Percentiles rank a stretch among this genome's conserved stretches.
Evolutionary conservation across 1,140 invertebrate species (phyloP).

Genomic region (Calliphora vicina): DNA sequence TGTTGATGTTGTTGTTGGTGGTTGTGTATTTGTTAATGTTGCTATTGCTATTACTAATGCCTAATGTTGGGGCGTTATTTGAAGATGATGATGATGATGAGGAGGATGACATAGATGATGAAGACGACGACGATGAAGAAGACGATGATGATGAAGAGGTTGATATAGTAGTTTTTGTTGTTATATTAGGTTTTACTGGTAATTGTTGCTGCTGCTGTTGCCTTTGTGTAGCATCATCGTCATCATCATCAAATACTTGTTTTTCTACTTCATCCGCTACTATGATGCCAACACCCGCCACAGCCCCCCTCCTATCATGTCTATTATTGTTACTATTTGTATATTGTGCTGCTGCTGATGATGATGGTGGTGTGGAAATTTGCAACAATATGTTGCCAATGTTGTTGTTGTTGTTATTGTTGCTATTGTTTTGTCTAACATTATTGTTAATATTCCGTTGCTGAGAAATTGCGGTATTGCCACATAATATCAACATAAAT

Average conservation of each 20-base stretch:
- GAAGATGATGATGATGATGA: neutral
- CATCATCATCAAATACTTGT: conserved; percentile 18
- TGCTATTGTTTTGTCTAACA: conserved; percentile 4
- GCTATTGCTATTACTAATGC: conserved; percentile 35
- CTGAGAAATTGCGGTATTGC: conserved; percentile 16
- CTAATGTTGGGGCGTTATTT: conserved; percentile 33
- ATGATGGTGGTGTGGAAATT: conserved; percentile 22
- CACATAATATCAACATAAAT: conserved; percentile 28
- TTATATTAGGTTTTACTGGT: conserved; percentile 32
- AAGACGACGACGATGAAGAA: neutral
- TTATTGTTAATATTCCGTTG: conserved; percentile 9
- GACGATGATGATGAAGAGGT: conserved; percentile 11
- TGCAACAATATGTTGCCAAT: conserved; percentile 19
- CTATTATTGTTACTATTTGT: neutral
- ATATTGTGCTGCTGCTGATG: neutral
- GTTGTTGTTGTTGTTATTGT: neutral
- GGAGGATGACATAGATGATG: neutral
- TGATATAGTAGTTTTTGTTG: conserved; percentile 41
- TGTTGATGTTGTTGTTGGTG: neutral
- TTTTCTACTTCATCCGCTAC: neutral
- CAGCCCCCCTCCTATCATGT: neutral
- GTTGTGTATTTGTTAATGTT: conserved; percentile 20
- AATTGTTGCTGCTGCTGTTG: too few species aligned
- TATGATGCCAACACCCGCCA: neutral
- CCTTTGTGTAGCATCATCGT: too few species aligned